phyloP scores from a whole-genome alignment of 2,888 invertebrate species.

The Siphonodentalium dalli region DNA sequence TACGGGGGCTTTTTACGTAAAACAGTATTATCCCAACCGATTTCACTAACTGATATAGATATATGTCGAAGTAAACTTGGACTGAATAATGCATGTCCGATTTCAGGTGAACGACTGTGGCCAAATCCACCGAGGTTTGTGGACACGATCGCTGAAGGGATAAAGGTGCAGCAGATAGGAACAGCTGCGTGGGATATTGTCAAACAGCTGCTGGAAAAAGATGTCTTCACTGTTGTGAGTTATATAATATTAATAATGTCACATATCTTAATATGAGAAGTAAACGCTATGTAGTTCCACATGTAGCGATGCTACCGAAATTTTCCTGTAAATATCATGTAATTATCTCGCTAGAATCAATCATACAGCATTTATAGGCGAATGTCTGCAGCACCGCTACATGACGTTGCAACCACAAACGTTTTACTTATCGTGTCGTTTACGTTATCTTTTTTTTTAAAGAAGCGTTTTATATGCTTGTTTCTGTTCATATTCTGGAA shows the following conservation, averaged over 20 bases:
- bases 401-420: too few species aligned
- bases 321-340: too few species aligned
- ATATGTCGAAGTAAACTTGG: not conserved
- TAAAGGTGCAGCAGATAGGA: slow-evolving; percentile 58
- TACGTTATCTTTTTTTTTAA: too few species aligned
- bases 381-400: too few species aligned
- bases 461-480: too few species aligned
- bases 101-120: slow-evolving; percentile 46
- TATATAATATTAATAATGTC: not conserved
- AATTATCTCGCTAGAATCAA: too few species aligned
- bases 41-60: not conserved
- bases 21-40: not conserved
- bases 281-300: too few species aligned
- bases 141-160: slow-evolving; percentile 63
- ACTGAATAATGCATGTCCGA: not conserved
- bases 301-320: too few species aligned
- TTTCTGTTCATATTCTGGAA: too few species aligned
- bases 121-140: slow-evolving; percentile 46
- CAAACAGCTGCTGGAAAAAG: slow-evolving; percentile 42
- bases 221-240: slow-evolving; percentile 53
- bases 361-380: too few species aligned
- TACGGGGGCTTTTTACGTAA: not conserved
- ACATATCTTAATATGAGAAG: too few species aligned
- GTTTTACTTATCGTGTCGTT: too few species aligned
- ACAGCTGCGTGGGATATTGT: slow-evolving; percentile 57